Conservation (phyloP, 2,888 invertebrate species). For the Polietes domitor region DNA sequence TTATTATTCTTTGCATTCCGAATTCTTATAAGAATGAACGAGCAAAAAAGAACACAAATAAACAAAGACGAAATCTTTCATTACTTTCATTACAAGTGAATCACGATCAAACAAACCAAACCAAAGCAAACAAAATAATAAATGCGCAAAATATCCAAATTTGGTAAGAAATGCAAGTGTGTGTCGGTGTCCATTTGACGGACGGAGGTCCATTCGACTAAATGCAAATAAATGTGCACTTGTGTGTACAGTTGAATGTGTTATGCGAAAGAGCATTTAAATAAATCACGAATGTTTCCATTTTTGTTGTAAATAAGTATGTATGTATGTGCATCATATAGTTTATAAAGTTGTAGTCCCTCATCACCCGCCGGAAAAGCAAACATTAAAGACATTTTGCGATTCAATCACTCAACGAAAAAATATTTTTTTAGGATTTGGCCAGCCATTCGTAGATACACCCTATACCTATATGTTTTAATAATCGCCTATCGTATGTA, state of each 20-base stretch:
- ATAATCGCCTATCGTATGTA: no score
- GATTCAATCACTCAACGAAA: no score
- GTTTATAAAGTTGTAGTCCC: no score
- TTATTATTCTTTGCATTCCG: background rate
- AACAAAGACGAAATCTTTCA: background rate
- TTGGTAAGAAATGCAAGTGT: conserved; percentile 11
- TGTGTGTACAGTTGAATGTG: background rate
- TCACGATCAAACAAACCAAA: background rate
- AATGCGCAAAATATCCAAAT: conserved; percentile 31
- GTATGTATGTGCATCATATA: background rate
- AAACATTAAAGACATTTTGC: no score
- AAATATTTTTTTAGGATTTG: no score
- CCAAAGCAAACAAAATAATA: conserved; percentile 15
- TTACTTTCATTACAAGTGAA: background rate
- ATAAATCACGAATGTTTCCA: conserved; percentile 21
- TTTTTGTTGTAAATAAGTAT: background rate
- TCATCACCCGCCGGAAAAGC: no score
- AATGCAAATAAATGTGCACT: background rate
- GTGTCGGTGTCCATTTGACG: background rate
- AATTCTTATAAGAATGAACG: background rate
- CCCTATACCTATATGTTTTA: no score
- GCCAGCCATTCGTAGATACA: no score
- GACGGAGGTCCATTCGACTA: background rate
- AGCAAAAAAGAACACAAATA: background rate
- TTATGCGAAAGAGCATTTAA: conserved; percentile 2